Base-by-base conservation (phyloP, 2,888 invertebrate species). In the Acrobasis suavella region DNA sequence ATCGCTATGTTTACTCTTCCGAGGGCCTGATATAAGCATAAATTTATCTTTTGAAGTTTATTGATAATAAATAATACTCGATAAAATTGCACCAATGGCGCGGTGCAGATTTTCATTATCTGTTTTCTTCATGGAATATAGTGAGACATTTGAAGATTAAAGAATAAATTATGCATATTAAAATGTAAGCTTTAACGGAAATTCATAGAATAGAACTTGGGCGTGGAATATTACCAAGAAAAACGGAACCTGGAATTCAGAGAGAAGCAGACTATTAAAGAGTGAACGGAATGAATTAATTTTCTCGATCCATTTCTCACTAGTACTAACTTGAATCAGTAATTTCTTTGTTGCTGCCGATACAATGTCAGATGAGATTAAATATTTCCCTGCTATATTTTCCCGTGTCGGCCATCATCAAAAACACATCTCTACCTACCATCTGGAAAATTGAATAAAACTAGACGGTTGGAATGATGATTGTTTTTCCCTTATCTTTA, bases 141-240 rank as follows among this genome's bases (percentile, higher is more conserved):
- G 39, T 15, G 39, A 56, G 16, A 39, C 55, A 10, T 56, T 56
- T 17, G 42, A 46, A 42, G 17, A 56, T 56, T 56, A 16, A 46
- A 46, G 10, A 22, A 56, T 56, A 17, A 56, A 56, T 42, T 56
- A 56, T 56, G 56, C 42, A 56, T 6, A 55, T 42, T 32, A n/a
- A 56, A 46, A 46, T 14, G 14, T n/a, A 14, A 42, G 42, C 42
- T 56, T 14, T 7, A 14, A 7, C 17, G 9, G 32, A 32, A 32
- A 32, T 2, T 55, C 55, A 55, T 22, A 42, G 37, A 42, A 42
- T 42, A 14, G 8, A 42, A 56, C 14, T 46, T 5, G 1, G n/a
- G 46, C n/a, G n/a, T n/a, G 46, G 46, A 12, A 46, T 46, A 14
- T 46, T 14, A 46, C 9, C 7, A n/a, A 46, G 14, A 46, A 46